Percentiles rank a stretch among this genome's conserved stretches.
Conservation (phyloP, 2,797 vertebrate species). For the Aphelocoma californica region DNA sequence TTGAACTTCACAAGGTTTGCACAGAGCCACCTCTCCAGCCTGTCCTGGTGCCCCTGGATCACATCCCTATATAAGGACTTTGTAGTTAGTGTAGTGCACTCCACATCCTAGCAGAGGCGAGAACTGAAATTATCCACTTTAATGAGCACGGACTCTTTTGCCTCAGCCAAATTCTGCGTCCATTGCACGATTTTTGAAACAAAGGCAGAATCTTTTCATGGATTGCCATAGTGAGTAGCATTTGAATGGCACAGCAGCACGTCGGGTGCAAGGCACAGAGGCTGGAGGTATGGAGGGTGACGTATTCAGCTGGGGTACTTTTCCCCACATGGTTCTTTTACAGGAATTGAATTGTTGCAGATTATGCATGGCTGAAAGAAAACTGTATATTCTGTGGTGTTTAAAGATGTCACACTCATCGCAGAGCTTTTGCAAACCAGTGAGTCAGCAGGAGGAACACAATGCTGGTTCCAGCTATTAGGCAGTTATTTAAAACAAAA, state of each 20-base stretch:
- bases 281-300: background rate
- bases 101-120: background rate
- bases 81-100: fast-evolving
- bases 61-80: fast-evolving
- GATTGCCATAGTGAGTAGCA: background rate
- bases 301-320: background rate
- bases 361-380: constrained; percentile 50
- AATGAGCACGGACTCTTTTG: background rate
- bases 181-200: background rate
- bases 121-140: background rate
- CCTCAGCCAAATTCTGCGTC: background rate
- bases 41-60: background rate
- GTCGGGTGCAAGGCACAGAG: background rate
- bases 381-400: constrained; percentile 33
- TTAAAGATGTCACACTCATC: constrained; percentile 25
- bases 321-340: constrained; percentile 3
- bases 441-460: constrained; percentile 62
- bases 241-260: background rate
- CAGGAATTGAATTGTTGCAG: background rate
- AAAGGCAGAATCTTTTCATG: background rate
- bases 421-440: constrained; percentile 49
- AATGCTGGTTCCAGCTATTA: constrained; percentile 51
- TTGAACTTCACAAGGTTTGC: background rate
- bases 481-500: constrained; percentile 60
- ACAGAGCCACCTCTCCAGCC: background rate